phyloP scores from a whole-genome alignment of 2,888 invertebrate genomes.

The Callinectes sapidus region DNA sequence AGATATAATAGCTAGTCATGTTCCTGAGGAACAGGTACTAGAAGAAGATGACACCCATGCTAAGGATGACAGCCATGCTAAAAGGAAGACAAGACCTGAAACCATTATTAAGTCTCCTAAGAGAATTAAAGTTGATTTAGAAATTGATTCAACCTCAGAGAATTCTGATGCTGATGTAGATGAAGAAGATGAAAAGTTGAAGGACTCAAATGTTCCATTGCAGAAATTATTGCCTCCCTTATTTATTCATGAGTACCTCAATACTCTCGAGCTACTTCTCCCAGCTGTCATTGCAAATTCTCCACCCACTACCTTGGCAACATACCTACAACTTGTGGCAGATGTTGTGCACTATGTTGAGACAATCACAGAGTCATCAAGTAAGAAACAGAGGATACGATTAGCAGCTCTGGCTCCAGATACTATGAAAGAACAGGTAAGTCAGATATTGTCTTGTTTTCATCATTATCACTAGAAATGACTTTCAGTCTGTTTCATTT shows the following conservation, averaged over 20 bases:
- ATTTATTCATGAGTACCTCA: slow-evolving; percentile 52
- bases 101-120: background rate
- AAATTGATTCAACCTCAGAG: background rate
- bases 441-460: background rate
- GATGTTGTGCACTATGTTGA: slow-evolving; percentile 46
- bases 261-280: slow-evolving; percentile 40
- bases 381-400: slow-evolving; percentile 25
- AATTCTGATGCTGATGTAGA: background rate
- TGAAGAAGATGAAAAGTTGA: background rate
- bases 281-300: slow-evolving; percentile 33
- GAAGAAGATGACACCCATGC: background rate
- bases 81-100: background rate
- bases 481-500: background rate
- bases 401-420: slow-evolving; percentile 44
- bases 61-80: background rate
- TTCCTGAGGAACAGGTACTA: background rate
- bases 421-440: slow-evolving; percentile 50
- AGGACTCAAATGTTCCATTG: background rate
- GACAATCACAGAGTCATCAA: background rate
- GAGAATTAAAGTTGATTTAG: background rate
- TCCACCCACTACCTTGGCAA: background rate
- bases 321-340: slow-evolving; percentile 32
- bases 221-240: slow-evolving; percentile 38
- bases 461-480: background rate
- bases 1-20: background rate